Conservation (phyloP, 2,888 invertebrate species). For the Zhuqinia jingwanae region DNA sequence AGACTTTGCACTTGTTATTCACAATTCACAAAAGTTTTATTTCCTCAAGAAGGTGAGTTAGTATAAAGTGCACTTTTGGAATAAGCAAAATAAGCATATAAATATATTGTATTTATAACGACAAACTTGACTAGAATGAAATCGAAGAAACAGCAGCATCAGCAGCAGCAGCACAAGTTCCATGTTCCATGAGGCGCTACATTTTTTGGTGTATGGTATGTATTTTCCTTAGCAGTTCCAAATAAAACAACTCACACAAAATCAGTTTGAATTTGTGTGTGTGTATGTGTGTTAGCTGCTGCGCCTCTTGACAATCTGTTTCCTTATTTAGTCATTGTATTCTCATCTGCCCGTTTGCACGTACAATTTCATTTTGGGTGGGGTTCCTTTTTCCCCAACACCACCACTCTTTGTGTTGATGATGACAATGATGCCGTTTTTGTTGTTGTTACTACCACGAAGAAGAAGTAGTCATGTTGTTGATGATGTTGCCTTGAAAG, state of each 20-base stretch:
- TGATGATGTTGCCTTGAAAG: constrained; percentile 58
- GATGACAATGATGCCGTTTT: constrained; percentile 40
- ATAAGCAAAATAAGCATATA: neutral
- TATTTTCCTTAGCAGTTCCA: neutral
- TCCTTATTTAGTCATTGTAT: constrained; percentile 69
- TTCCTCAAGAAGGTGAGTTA: neutral
- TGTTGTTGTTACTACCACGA: constrained; percentile 4
- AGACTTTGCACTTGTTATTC: constrained; percentile 8
- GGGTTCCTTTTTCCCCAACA: constrained; percentile 49
- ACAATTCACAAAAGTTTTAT: too few relatives aligned
- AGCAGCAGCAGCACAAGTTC: too few relatives aligned
- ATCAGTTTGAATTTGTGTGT: neutral
- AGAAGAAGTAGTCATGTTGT: constrained; percentile 1
- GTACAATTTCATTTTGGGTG: constrained; percentile 56
- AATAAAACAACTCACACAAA: too few relatives aligned
- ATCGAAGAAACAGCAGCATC: too few relatives aligned
- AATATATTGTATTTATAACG: neutral
- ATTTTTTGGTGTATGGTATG: neutral
- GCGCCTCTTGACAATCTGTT: constrained; percentile 60
- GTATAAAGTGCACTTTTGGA: neutral
- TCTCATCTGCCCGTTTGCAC: constrained; percentile 39
- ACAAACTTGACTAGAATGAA: too few relatives aligned
- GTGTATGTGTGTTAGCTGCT: constrained; percentile 14
- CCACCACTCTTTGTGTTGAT: constrained; percentile 24
- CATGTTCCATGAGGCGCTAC: too few relatives aligned